A percentile compares a stretch with the other conserved stretches of the same genome.
Conservation (phyloP, 2,113 vertebrate genomes). For the Thalassarche chlororhynchos region DNA sequence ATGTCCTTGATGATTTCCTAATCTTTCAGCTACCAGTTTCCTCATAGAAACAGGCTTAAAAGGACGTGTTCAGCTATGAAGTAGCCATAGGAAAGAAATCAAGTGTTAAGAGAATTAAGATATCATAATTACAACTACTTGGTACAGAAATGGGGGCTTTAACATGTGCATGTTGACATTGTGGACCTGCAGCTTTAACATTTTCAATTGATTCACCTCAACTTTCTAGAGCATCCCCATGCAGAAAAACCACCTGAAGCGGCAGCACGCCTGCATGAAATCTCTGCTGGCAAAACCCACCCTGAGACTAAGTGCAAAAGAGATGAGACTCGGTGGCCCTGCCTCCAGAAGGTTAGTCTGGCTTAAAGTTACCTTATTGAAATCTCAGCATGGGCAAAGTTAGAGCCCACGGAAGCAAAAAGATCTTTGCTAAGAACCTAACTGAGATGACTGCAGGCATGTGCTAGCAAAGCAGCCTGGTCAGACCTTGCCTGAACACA, state of each 20-base stretch:
- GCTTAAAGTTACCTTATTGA: neutral
- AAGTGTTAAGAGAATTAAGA: neutral
- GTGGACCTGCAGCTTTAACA: neutral
- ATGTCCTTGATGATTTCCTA: neutral
- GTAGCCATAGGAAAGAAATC: neutral
- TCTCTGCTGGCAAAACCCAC: neutral
- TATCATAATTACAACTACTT: neutral
- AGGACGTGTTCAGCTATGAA: neutral
- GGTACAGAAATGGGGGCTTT: neutral
- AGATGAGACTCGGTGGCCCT: neutral
- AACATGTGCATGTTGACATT: rapidly evolving
- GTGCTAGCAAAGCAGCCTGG: neutral
- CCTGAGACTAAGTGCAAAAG: neutral
- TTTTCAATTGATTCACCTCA: neutral
- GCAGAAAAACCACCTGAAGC: neutral
- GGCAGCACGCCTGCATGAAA: neutral
- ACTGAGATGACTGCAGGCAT: neutral
- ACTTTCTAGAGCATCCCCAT: neutral
- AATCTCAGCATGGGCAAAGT: neutral
- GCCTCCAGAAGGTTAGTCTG: neutral
- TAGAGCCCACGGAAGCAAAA: neutral
- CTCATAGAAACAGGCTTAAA: neutral
- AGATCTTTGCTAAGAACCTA: neutral
- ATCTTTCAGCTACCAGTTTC: neutral
- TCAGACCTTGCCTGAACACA: neutral